Evolutionary conservation across 2,797 vertebrate species (phyloP).

Genomic region (Alfaro cultratus): DNA sequence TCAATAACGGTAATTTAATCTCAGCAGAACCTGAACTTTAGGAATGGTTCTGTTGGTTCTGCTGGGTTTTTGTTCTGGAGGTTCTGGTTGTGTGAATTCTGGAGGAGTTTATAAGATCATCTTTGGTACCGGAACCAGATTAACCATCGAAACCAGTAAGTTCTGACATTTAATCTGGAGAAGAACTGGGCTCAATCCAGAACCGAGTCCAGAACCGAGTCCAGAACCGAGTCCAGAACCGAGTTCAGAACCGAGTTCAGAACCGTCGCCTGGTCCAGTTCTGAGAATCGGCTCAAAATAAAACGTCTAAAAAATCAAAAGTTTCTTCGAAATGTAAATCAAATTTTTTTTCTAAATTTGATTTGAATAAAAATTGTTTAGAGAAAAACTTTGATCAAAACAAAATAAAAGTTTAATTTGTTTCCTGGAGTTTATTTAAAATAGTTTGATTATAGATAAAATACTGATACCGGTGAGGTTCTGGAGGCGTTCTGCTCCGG

Average conservation of each 20-base stretch:
- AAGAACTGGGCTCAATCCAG: background rate
- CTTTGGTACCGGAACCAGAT: constrained; percentile 16
- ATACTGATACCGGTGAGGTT: background rate
- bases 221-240: background rate
- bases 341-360: too few relatives aligned
- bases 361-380: too few relatives aligned
- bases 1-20: background rate
- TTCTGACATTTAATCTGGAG: background rate
- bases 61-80: background rate
- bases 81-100: constrained; percentile 7
- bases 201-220: background rate
- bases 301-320: background rate
- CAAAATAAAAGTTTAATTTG: too few relatives aligned
- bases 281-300: background rate
- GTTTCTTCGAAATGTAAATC: background rate
- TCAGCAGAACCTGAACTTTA: background rate
- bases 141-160: background rate
- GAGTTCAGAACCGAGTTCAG: background rate
- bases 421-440: background rate
- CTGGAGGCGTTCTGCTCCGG: background rate
- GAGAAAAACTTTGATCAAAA: too few relatives aligned
- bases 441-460: background rate
- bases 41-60: background rate
- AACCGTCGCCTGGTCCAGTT: background rate
- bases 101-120: background rate